Percentiles rank a stretch among this genome's conserved stretches.
phyloP scores from a whole-genome alignment of 2,888 invertebrate species.

The Protonemura montana region DNA sequence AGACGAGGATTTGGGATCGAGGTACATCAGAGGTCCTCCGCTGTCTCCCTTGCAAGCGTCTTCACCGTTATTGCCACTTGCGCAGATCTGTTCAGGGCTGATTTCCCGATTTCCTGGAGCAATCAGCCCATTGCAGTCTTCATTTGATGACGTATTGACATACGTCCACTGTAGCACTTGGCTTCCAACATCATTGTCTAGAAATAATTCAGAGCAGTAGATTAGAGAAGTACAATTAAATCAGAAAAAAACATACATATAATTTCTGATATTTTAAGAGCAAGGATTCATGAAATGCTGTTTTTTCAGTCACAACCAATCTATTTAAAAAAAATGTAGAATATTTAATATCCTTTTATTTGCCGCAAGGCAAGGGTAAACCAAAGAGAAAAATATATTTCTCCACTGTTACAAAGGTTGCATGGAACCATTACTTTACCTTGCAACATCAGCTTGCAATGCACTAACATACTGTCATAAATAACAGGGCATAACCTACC shows the following conservation, averaged over 20 bases:
- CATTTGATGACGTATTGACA: constrained; percentile 31
- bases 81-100: constrained; percentile 45
- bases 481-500: constrained; percentile 46
- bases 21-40: constrained; percentile 50
- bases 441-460: too few relatives aligned
- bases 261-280: too few relatives aligned
- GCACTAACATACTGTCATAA: not conserved
- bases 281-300: too few relatives aligned
- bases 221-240: too few relatives aligned
- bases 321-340: too few relatives aligned
- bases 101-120: constrained; percentile 41
- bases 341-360: too few relatives aligned
- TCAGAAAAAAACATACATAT: too few relatives aligned
- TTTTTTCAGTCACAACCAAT: too few relatives aligned
- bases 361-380: too few relatives aligned
- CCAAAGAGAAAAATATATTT: too few relatives aligned
- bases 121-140: constrained; percentile 44
- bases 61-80: constrained; percentile 42
- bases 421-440: too few relatives aligned
- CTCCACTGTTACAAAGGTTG: too few relatives aligned
- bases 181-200: constrained; percentile 40
- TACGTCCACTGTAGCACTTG: constrained; percentile 44
- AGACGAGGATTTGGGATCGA: not conserved
- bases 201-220: not conserved
- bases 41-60: constrained; percentile 53